Evolutionary conservation across 2,113 vertebrate species (phyloP), one percentile per base, ranked within the genome.

Genomic region (Cacatua alba): DNA sequence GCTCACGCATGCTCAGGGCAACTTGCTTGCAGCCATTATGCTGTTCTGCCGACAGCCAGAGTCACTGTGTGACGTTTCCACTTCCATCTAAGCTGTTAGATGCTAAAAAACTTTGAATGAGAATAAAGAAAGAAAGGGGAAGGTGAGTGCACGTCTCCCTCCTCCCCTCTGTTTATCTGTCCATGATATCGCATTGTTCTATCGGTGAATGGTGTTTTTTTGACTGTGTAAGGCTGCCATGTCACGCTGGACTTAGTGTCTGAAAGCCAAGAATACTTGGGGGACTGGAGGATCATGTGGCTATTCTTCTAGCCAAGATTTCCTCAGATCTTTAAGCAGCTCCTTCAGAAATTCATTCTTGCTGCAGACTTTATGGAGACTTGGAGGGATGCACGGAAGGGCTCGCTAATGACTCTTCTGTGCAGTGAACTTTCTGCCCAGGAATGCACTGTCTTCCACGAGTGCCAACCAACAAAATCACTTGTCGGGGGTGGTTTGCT

Each of bases 241-340:
- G 83, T 96, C 77, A 90, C 29, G 7, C 49, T 94, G 91, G 77
- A 80, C 78, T 97, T 95, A 62, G 29, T 0, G 0, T 67, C 26
- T 93, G 81, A 92, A 91, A 94, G 94, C 96, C 74, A 93, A 92
- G 92, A 95, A 65, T 87, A 69, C 77, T 63, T 0, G 3, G 91
- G 53, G 67, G 77, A 75, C 87, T 92, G 91, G 67, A 94, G 37
- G 67, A 95, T 96, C 96, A 97, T 94, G 96, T 96, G 96, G 91
- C 81, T 97, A 29, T 76, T 97, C 74, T 79, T 95, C 75, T 83
- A 95, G 96, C 95, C 96, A 96, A 97, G 41, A 94, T 96, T 89
- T 53, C 43, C 77, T 96, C 90, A 94, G 96, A 93, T 94, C 86
- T 94, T 95, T 94, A 94, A 91, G 92, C 86, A 85, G 88, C 96